phyloP scores from a whole-genome alignment of 2,797 vertebrate species.

The Danio aesculapii region DNA sequence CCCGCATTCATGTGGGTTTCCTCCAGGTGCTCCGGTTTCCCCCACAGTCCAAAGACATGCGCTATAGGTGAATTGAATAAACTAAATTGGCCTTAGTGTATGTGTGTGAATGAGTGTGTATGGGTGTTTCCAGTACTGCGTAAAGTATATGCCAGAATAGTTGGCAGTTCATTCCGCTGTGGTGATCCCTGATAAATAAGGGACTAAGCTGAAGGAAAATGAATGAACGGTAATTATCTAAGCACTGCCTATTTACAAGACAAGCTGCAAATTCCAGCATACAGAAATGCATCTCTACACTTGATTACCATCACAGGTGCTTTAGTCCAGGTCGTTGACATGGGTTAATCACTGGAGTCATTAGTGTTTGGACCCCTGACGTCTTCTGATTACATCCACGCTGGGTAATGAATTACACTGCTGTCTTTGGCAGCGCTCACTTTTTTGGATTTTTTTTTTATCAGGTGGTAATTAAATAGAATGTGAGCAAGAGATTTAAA shows the following conservation, averaged over 20 bases:
- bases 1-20: too few species aligned
- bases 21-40: too few species aligned
- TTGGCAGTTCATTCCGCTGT: too few species aligned
- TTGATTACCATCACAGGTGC: conserved; percentile 58
- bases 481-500: conserved; percentile 62
- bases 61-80: too few species aligned
- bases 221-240: neutral
- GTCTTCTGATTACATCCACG: conserved; percentile 68
- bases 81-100: too few species aligned
- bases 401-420: conserved; percentile 65
- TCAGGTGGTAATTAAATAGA: conserved; percentile 39
- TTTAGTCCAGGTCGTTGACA: conserved; percentile 55
- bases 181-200: too few species aligned
- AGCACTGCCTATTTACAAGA: too few species aligned
- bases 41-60: too few species aligned
- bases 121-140: too few species aligned
- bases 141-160: too few species aligned
- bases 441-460: conserved; percentile 51
- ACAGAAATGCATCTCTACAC: conserved; percentile 7
- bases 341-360: conserved; percentile 68
- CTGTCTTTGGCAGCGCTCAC: conserved; percentile 46
- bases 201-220: too few species aligned
- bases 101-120: too few species aligned
- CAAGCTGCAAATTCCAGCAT: neutral
- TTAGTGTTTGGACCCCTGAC: conserved; percentile 63